These are phyloP conservation scores for Panurus biarmicus DNA, from an alignment of 2,113 vertebrate genomes.

Conservation along the genomic window DNA sequence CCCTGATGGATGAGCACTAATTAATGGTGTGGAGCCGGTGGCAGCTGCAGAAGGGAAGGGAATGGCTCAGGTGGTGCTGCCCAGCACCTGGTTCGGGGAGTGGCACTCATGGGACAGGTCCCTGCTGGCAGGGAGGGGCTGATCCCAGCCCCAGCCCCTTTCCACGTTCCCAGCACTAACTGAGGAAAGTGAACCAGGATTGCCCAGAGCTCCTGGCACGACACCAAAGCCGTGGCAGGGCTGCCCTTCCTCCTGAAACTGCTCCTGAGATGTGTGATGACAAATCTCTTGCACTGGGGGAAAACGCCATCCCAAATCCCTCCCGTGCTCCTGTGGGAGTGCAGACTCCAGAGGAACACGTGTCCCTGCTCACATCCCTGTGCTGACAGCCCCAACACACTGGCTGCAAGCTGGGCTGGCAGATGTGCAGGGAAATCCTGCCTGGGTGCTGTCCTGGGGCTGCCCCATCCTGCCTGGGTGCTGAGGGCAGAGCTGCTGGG, in stretches of 20 bases:
- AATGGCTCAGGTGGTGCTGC: neutral
- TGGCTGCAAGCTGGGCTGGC: too few species aligned
- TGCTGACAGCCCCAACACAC: neutral
- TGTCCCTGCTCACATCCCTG: neutral
- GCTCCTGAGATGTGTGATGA: neutral
- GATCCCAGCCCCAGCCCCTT: neutral
- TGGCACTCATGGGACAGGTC: rapidly evolving
- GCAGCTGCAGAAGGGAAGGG: neutral
- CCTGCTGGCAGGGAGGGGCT: rapidly evolving
- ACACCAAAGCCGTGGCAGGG: rapidly evolving
- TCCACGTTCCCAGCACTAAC: rapidly evolving
- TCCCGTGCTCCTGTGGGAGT: neutral
- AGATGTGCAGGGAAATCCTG: too few species aligned
- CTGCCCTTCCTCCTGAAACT: neutral
- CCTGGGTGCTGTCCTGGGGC: neutral
- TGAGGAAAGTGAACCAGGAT: rapidly evolving
- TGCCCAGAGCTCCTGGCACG: neutral
- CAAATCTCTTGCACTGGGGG: neutral
- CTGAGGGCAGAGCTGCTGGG: too few species aligned
- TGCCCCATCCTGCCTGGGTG: too few species aligned
- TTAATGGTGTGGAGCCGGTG: neutral
- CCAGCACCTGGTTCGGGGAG: neutral
- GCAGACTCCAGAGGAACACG: neutral
- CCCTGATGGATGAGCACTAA: neutral
- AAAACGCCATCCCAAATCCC: neutral